phyloP scores from a whole-genome alignment of 2,888 invertebrate species.

The Rotaria sp. region DNA sequence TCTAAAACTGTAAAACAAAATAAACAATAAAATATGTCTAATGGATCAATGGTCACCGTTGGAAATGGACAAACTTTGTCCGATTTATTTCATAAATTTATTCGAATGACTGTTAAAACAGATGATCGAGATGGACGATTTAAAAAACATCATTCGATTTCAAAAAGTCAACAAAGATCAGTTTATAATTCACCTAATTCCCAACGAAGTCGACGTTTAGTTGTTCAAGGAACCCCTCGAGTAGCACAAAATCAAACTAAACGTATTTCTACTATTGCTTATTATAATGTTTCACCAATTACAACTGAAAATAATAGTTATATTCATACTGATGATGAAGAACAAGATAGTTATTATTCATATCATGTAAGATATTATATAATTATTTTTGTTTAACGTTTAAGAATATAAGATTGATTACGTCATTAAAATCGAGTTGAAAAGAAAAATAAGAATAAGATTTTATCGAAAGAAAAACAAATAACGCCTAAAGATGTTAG shows the following conservation, averaged over 20 bases:
- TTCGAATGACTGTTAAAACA: constrained; percentile 27
- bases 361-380: neutral
- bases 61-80: neutral
- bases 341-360: neutral
- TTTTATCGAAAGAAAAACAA: neutral
- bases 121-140: neutral
- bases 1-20: neutral
- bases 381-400: no score
- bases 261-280: neutral
- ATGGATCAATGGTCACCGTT: neutral
- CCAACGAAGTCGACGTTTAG: neutral
- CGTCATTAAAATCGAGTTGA: no score
- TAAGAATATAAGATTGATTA: no score
- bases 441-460: no score
- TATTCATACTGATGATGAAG: neutral
- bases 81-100: constrained; percentile 27
- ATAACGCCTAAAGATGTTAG: neutral
- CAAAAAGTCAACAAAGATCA: neutral
- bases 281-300: neutral
- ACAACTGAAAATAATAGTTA: constrained; percentile 15
- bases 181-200: neutral
- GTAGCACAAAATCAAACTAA: neutral
- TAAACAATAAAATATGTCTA: neutral
- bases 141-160: neutral
- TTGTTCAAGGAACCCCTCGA: neutral